Evolutionary conservation across 1,140 invertebrate species (phyloP), one percentile per base, ranked within the genome.

Genomic region (Rhopalosiphum maidis): DNA sequence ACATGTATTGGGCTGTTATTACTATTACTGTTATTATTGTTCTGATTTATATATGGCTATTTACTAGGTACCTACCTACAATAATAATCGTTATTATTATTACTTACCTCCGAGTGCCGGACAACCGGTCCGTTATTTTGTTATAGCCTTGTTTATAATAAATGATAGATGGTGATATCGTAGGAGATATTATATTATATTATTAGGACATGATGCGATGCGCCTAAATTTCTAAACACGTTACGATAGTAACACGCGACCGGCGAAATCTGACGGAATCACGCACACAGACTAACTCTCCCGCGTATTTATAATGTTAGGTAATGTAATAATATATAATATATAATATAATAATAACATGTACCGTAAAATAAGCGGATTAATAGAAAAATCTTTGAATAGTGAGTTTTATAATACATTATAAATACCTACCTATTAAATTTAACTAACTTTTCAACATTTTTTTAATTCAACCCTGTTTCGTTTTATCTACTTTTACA

Each of bases 221-320:
- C 41, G 43, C 30, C 43, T 43, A 54, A 89, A 89, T 89, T 89
- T 89, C 87, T 89, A 89, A 89, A 37, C 35, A 54, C 15, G 86
- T 37, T 48, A 89, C 46, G 85, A 22, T 21, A 23, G 30, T 37
- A 89, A 54, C 48, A 89, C 87, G 87, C 87, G 35, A 89, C n/a
- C 51, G 35, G 87, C 46, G 51, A 89, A 89, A 89, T 89, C 41
- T 22, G 37, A 54, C 23, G 51, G 37, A 89, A 89, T 54, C 30
- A 55, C 46, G 30, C 87, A 54, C 18, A 21, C 83, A n/a, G 85
- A 9, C 1, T 25, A 30, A 35, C 35, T 55, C 87, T 54, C 87
- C 51, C 51, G 86, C 87, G 51, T 51, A 9, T 25, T 30, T 11
- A 35, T 22, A 41, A 25, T 30, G 35, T 89, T 89, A 89, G 0